Conservation (phyloP, 23 tunicate genomes). For the Ciona savignyi region DNA sequence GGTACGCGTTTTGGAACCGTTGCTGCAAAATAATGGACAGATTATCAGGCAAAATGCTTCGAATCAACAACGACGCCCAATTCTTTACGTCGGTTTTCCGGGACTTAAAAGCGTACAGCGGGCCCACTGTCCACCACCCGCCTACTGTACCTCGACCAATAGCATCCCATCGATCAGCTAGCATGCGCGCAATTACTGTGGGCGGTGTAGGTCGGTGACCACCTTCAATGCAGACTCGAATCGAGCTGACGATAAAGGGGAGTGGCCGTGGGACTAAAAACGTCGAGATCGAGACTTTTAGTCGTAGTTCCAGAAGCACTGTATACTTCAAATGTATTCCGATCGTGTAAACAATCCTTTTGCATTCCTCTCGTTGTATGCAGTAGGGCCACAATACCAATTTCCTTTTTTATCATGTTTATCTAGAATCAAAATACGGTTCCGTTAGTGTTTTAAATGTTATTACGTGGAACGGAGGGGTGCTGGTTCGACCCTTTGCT, state of each 20-base stretch:
- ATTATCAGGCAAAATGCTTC: constrained; percentile 84
- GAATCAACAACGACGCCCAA: constrained; percentile 93
- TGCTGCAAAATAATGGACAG: constrained; percentile 85
- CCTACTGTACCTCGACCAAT: background rate
- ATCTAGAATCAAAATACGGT: background rate
- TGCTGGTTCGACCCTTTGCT: background rate
- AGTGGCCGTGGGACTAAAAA: background rate
- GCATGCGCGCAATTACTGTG: constrained; percentile 12
- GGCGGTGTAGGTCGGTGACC: constrained; percentile 17
- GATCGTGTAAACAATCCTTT: background rate
- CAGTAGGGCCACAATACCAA: too few relatives aligned
- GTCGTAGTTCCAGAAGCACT: background rate
- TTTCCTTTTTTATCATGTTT: background rate
- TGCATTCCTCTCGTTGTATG: background rate
- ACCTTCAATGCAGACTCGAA: background rate
- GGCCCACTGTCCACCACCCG: background rate
- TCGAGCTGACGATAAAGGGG: background rate
- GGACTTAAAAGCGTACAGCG: constrained; percentile 65
- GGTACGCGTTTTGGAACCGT: constrained; percentile 77
- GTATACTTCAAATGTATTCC: background rate
- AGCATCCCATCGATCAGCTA: background rate
- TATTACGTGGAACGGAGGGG: background rate
- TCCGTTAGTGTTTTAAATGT: background rate
- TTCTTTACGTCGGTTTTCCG: constrained; percentile 83
- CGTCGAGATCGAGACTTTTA: background rate